Conservation (phyloP, 2,113 vertebrate genomes). For the Anolis carolinensis region DNA sequence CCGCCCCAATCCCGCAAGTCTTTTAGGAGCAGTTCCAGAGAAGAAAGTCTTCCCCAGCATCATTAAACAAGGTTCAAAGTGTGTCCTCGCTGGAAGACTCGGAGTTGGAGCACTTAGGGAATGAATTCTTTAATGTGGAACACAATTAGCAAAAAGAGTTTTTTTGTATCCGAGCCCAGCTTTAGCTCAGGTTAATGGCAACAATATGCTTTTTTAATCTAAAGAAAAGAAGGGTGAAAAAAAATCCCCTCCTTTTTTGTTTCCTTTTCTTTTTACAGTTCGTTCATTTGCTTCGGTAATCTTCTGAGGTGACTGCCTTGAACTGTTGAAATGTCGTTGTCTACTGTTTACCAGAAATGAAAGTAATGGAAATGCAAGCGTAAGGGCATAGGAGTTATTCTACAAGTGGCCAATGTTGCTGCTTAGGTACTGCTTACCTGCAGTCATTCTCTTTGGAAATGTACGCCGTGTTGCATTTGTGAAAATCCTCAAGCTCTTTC, state of each 20-base stretch:
- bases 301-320: slow-evolving; percentile 43
- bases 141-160: slow-evolving; percentile 63
- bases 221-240: slow-evolving; percentile 21
- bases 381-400: slow-evolving; percentile 29
- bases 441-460: slow-evolving; percentile 37
- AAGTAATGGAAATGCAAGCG: slow-evolving; percentile 14
- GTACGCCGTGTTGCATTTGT: slow-evolving; percentile 36
- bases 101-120: slow-evolving; percentile 70
- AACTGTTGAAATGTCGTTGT: slow-evolving; percentile 38
- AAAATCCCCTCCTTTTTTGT: slow-evolving; percentile 27
- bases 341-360: slow-evolving; percentile 48
- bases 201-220: slow-evolving; percentile 65
- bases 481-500: slow-evolving; percentile 36
- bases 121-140: slow-evolving; percentile 73
- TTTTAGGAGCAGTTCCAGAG: slow-evolving; percentile 73
- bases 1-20: slow-evolving; percentile 47
- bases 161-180: slow-evolving; percentile 44
- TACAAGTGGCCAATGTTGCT: slow-evolving; percentile 31
- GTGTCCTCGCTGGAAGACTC: slow-evolving; percentile 66
- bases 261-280: neutral
- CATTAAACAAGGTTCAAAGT: slow-evolving; percentile 71
- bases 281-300: slow-evolving; percentile 39
- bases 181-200: slow-evolving; percentile 67
- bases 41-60: slow-evolving; percentile 56
- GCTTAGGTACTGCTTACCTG: slow-evolving; percentile 27